phyloP scores from a whole-genome alignment of 1,140 invertebrate genomes.

The Maconellicoccus hirsutus region DNA sequence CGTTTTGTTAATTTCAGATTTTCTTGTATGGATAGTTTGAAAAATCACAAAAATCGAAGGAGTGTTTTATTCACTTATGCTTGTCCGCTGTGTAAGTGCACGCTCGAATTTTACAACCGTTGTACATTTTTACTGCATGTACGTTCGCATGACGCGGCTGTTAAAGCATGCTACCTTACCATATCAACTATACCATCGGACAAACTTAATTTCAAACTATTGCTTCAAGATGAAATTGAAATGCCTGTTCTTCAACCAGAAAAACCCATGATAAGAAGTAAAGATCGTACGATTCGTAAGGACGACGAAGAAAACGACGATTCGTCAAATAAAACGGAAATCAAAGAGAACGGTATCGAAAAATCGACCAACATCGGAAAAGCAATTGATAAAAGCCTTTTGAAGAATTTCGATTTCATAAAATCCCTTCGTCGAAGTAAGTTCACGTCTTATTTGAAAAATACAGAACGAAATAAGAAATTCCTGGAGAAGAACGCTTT shows the following conservation, averaged over 20 bases:
- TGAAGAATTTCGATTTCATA: background rate
- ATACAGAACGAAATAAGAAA: background rate
- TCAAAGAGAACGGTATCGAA: background rate
- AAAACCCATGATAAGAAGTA: background rate
- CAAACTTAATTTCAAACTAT: constrained; percentile 5
- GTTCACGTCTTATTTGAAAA: background rate
- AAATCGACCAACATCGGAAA: background rate
- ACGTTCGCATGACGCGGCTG: background rate
- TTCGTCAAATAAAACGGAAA: background rate
- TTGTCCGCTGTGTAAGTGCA: background rate
- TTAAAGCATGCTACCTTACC: constrained; percentile 1
- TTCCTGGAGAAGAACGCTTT: background rate
- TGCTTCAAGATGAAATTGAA: background rate
- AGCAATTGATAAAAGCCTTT: background rate
- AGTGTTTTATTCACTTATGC: constrained; percentile 3
- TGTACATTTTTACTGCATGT: constrained; percentile 1
- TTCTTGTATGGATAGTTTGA: background rate
- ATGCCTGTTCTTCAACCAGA: background rate
- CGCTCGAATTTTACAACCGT: constrained; percentile 2
- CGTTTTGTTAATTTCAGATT: constrained; percentile 1
- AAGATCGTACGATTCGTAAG: background rate
- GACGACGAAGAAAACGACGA: background rate
- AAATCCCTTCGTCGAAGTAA: background rate
- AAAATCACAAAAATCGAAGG: constrained; percentile 1
- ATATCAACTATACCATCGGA: background rate